These are phyloP conservation scores for Xestobium rufovillosum DNA, from an alignment of 2,888 invertebrate species.

Conservation along the genomic window DNA sequence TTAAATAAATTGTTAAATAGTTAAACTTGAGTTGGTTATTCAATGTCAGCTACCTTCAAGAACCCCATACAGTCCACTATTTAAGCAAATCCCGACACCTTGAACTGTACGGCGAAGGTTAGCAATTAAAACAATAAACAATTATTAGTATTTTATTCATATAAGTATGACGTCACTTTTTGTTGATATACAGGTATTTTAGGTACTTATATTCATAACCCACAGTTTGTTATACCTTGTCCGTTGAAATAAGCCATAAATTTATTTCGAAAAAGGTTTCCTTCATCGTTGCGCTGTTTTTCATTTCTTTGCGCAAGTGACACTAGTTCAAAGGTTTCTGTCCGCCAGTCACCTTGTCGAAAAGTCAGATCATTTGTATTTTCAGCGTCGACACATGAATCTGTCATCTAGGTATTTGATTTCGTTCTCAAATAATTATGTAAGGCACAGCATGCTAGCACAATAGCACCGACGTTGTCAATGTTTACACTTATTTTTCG, in stretches of 20 bases:
- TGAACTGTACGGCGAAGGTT: background rate
- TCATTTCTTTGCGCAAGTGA: conserved; percentile 17
- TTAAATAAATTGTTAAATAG: too few species aligned
- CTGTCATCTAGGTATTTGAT: conserved; percentile 13
- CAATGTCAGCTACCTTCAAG: too few species aligned
- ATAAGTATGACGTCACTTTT: background rate
- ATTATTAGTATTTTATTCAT: conserved; percentile 5
- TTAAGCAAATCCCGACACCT: too few species aligned
- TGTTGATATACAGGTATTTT: too few species aligned
- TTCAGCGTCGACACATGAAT: conserved; percentile 8
- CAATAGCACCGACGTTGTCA: conserved; percentile 12
- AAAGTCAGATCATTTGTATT: conserved; percentile 10
- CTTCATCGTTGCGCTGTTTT: conserved; percentile 21
- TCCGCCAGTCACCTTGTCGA: conserved; percentile 21
- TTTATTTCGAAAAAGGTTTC: conserved; percentile 20
- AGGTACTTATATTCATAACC: too few species aligned
- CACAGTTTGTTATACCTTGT: conserved; percentile 15
- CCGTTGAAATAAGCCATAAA: conserved; percentile 20
- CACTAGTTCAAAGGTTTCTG: conserved; percentile 17
- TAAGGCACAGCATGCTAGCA: conserved; percentile 15
- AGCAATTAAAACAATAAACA: conserved; percentile 10
- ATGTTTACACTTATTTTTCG: conserved; percentile 12
- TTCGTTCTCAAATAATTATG: conserved; percentile 32
- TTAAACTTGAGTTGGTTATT: too few species aligned
- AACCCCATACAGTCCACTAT: too few species aligned